phyloP scores from a whole-genome alignment of 2,888 invertebrate species.

The Lithophane semibrunnea region DNA sequence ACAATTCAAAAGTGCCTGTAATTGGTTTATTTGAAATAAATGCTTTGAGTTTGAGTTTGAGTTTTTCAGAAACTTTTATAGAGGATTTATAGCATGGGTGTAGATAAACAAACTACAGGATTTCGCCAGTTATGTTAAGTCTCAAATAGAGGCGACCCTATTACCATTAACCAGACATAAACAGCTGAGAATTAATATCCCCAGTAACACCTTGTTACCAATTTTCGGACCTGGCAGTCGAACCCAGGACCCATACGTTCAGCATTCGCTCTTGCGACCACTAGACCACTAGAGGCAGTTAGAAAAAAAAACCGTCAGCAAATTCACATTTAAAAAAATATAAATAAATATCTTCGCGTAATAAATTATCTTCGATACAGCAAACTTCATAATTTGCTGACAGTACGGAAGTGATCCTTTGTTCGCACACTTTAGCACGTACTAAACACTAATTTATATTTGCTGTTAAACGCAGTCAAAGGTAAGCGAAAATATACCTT shows the following conservation, averaged over 20 bases:
- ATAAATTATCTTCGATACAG: slow-evolving; percentile 25
- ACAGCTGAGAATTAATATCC: neutral
- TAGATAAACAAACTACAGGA: neutral
- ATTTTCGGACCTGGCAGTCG: neutral
- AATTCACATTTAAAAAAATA: slow-evolving; percentile 12
- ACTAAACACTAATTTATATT: slow-evolving; percentile 32
- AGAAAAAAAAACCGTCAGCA: slow-evolving; percentile 25
- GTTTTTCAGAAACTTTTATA: no score
- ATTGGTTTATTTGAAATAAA: no score
- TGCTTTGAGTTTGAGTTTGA: no score
- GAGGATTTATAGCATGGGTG: no score
- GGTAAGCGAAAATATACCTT: slow-evolving; percentile 28
- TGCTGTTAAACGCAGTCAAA: slow-evolving; percentile 3
- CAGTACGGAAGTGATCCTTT: slow-evolving; percentile 49
- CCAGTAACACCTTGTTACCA: neutral
- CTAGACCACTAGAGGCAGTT: neutral
- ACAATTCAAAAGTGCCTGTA: no score
- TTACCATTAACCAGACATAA: neutral
- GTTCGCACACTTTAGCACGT: slow-evolving; percentile 50
- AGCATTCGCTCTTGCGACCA: neutral
- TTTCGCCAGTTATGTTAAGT: no score
- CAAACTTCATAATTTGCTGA: slow-evolving; percentile 54
- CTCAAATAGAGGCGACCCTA: neutral
- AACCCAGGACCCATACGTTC: neutral
- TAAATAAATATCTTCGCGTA: neutral